Evolutionary conservation across 2,113 vertebrate species (phyloP).

Genomic region (Accipiter virgatus): DNA sequence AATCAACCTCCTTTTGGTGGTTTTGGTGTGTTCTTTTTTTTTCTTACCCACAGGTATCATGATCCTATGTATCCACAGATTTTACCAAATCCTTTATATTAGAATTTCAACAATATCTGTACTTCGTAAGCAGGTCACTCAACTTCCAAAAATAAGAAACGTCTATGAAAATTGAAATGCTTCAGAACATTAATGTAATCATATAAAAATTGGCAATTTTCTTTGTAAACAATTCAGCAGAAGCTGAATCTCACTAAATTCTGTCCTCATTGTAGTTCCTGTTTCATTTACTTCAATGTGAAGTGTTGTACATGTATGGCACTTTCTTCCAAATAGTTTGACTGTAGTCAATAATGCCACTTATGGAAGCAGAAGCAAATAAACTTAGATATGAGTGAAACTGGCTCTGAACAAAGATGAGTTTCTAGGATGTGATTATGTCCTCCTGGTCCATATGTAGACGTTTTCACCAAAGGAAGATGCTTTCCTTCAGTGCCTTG

Average conservation of each 20-base stretch:
- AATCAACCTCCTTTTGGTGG: neutral
- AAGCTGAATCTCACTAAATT: neutral
- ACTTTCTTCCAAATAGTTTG: neutral
- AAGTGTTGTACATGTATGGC: neutral
- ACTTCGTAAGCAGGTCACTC: neutral
- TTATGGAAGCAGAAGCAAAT: neutral
- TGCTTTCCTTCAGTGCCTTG: neutral
- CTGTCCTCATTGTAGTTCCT: neutral
- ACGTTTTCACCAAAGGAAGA: neutral
- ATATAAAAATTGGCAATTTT: neutral
- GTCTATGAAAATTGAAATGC: neutral
- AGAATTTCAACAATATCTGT: neutral
- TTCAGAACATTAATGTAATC: neutral
- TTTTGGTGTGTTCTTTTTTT: too few species aligned
- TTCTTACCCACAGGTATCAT: neutral
- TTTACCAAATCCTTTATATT: neutral
- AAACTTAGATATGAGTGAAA: neutral
- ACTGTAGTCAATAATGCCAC: neutral
- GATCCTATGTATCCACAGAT: neutral
- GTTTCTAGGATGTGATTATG: neutral
- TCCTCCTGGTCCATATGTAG: neutral
- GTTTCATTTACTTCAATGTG: neutral
- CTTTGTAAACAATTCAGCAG: neutral
- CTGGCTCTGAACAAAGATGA: neutral
- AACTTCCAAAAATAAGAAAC: neutral